Evolutionary conservation across 2,113 vertebrate species (phyloP), one percentile per base, ranked within the genome.

Genomic region (Xenopus laevis): DNA sequence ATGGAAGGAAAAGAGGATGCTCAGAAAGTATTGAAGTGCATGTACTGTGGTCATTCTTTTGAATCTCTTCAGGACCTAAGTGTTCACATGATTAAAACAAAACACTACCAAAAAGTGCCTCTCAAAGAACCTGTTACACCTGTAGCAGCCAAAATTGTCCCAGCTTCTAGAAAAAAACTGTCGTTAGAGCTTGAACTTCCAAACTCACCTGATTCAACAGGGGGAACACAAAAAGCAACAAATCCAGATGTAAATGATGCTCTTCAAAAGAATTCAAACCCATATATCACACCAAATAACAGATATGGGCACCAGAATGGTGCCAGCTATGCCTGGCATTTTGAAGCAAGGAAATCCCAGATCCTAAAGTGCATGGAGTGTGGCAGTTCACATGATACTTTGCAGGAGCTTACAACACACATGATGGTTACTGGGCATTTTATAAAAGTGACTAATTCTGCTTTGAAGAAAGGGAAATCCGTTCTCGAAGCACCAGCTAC

Each of bases 91-190:
- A 99, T 99, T 82, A 98, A 98, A 92, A 99, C 97, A 0, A 99
- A 99, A 96, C 97, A 99, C 92, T 99, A 99, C 93, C 97, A 99
- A 90, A 99, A 99, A 98, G 97, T 99, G 95, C 97, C 97, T 96
- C 97, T 99, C 84, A 98, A 98, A 89, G 97, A 99, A 84, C 97
- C 97, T 4, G 95, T 99, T 86, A 97, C 96, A 12, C 95, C 97
- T 1, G 94, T 99, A 69, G 88, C 95, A 79, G 93, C 97, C 79
- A 99, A 99, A 89, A 96, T 97, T 70, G 91, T 98, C 69, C 95
- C 95, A 27, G 93, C 96, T 4, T 84, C 94, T 53, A 90, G 95
- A 66, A 99, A 96, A 90, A 95, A 96, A 88, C 87, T 89, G 0
- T 92, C 95, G 0, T 88, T 96, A 78, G 97, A 99, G 30, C 87